Percentiles rank a stretch among this genome's conserved stretches.
Conservation (phyloP, 1,140 invertebrate species). For the Ostrea edulis region DNA sequence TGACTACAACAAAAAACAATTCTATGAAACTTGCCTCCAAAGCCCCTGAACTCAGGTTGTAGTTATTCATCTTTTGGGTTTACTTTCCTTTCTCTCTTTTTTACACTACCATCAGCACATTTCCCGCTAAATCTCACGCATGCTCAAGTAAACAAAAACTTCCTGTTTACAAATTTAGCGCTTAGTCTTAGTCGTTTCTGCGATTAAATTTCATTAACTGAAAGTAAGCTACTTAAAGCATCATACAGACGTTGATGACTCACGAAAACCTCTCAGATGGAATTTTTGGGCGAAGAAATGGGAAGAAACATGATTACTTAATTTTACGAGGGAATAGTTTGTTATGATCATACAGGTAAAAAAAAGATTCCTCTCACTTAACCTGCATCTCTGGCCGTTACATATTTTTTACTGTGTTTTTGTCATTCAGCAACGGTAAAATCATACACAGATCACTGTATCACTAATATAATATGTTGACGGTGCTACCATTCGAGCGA, state of each 20-base stretch:
- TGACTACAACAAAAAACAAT: background rate
- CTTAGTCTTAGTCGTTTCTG: background rate
- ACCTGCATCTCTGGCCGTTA: too few species aligned
- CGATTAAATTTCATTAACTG: background rate
- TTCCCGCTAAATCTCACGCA: slow-evolving; percentile 39
- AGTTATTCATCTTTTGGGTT: slow-evolving; percentile 24
- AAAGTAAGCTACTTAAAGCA: background rate
- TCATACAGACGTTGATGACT: background rate
- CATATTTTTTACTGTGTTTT: too few species aligned
- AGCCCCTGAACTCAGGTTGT: slow-evolving; percentile 35
- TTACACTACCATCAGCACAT: background rate
- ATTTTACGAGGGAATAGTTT: background rate
- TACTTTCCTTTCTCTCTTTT: background rate
- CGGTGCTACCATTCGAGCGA: too few species aligned
- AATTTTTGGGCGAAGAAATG: background rate
- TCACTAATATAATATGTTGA: too few species aligned
- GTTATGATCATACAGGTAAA: background rate
- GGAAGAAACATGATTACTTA: background rate
- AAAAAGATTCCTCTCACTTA: too few species aligned
- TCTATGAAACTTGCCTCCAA: slow-evolving; percentile 37
- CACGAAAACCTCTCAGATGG: background rate
- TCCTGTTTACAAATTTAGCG: slow-evolving; percentile 35
- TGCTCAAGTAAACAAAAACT: slow-evolving; percentile 8
- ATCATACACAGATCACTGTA: too few species aligned
- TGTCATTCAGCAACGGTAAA: too few species aligned